Evolutionary conservation across 2,113 vertebrate genomes (phyloP).

Genomic region (Lathamus discolor): DNA sequence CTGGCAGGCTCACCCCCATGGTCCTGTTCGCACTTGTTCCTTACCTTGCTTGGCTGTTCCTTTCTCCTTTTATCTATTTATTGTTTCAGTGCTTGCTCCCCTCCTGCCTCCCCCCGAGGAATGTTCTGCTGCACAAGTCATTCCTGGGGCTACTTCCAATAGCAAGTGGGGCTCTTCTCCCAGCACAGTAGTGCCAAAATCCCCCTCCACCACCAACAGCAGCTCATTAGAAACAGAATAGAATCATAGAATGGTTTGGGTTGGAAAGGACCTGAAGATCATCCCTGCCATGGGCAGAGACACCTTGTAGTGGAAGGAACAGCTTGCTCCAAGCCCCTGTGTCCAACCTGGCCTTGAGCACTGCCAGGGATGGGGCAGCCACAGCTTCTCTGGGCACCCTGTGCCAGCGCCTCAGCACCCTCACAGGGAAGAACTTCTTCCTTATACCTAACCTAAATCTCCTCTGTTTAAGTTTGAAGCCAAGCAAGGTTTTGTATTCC

Average conservation of each 20-base stretch:
- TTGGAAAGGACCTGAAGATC: background rate
- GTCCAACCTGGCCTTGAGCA: too few relatives aligned
- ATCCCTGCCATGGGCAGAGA: background rate
- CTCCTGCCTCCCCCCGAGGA: background rate
- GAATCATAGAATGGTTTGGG: background rate
- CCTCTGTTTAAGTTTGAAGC: background rate
- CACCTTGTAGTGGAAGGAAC: background rate
- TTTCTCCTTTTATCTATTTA: background rate
- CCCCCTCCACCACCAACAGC: background rate
- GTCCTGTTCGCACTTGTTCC: background rate
- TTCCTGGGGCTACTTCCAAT: background rate
- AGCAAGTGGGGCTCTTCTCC: background rate
- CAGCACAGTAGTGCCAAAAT: background rate
- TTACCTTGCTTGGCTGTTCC: background rate
- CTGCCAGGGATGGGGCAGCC: background rate
- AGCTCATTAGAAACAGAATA: background rate
- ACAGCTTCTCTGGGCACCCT: too few relatives aligned
- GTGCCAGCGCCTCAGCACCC: too few relatives aligned
- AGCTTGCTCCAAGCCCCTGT: background rate
- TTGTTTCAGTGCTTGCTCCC: background rate
- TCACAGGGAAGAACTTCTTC: too few relatives aligned
- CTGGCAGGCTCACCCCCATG: background rate
- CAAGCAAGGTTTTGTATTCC: background rate
- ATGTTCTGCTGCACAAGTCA: accelerated
- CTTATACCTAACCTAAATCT: too few relatives aligned